phyloP scores from a whole-genome alignment of 2,113 vertebrate genomes.

The Glareola pratincola region DNA sequence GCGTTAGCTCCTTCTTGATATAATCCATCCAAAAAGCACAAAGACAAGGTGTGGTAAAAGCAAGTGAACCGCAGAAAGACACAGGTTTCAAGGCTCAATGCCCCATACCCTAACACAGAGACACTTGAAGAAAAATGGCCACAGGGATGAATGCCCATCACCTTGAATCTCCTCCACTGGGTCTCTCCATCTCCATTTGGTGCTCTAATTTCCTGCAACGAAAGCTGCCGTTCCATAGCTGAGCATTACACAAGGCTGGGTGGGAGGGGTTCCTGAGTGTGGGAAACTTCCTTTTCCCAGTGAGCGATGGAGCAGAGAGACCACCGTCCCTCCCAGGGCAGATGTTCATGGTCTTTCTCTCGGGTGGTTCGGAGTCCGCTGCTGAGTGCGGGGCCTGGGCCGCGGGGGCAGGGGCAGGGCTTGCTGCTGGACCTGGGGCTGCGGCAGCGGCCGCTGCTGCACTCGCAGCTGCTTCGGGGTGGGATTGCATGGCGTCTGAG shows the following conservation, averaged over 20 bases:
- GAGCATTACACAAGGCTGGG: neutral
- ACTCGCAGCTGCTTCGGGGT: neutral
- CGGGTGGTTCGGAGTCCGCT: neutral
- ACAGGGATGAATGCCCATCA: neutral
- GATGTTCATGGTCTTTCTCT: neutral
- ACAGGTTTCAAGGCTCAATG: neutral
- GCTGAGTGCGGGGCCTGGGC: slow-evolving; percentile 33
- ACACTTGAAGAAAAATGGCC: neutral
- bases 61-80: neutral
- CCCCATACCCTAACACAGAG: neutral
- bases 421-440: neutral
- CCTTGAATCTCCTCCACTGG: neutral
- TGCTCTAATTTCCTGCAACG: neutral
- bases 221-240: neutral
- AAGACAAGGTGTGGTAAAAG: neutral
- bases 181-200: neutral
- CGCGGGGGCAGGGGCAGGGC: neutral
- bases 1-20: neutral
- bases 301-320: neutral
- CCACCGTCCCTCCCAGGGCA: neutral
- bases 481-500: fast-evolving
- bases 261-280: neutral
- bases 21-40: neutral
- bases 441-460: neutral
- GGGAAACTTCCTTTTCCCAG: neutral